A percentile compares a stretch with the other conserved stretches of the same genome.
Conservation (phyloP, 2,113 vertebrate species). For the Labeo rohita region DNA sequence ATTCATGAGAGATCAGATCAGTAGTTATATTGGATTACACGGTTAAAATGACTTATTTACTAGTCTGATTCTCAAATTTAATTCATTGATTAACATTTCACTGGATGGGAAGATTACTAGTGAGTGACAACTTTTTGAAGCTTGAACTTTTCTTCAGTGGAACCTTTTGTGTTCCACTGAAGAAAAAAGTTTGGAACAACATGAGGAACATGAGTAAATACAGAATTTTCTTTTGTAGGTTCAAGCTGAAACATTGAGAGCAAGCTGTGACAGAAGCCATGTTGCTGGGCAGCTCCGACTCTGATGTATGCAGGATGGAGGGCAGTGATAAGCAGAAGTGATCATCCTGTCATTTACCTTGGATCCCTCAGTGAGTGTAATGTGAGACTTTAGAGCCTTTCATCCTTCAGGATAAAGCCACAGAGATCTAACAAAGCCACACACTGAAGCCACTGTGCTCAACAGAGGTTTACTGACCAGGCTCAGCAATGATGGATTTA, state of each 20-base stretch:
- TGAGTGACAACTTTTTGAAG: too few species aligned
- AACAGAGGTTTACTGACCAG: constrained; percentile 15
- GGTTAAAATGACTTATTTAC: too few species aligned
- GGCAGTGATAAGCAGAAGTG: constrained; percentile 11
- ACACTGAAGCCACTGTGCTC: background rate
- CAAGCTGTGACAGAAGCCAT: background rate
- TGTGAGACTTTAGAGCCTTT: background rate
- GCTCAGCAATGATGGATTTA: constrained; percentile 4
- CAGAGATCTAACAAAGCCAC: constrained; percentile 6
- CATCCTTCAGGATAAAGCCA: constrained; percentile 25
- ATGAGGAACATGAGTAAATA: background rate
- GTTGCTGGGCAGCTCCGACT: background rate
- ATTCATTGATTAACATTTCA: too few species aligned
- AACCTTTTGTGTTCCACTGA: background rate
- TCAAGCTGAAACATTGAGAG: background rate
- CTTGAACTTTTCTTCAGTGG: background rate
- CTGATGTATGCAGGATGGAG: background rate
- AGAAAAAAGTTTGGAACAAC: background rate
- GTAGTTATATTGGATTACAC: too few species aligned
- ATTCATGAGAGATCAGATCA: too few species aligned
- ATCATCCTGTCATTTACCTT: constrained; percentile 12
- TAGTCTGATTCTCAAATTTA: too few species aligned
- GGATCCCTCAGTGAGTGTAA: background rate
- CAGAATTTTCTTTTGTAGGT: background rate
- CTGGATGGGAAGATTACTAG: too few species aligned